These are phyloP conservation scores for Sarcoramphus papa DNA, from an alignment of 2,797 vertebrate genomes.

Conservation along the genomic window DNA sequence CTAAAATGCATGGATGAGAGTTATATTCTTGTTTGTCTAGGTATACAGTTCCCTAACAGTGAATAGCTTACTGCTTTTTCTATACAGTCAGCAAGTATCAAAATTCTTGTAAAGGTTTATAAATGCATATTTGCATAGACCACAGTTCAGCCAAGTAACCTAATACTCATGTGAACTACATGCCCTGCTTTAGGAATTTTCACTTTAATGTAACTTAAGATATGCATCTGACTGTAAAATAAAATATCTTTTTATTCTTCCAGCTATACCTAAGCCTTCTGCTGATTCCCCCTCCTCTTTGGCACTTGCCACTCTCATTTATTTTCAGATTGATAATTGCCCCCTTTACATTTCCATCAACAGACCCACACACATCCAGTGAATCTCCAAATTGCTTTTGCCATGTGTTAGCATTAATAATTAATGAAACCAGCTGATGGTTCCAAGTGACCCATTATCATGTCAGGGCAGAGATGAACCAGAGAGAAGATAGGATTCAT, in stretches of 20 bases:
- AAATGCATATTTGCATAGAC: background rate
- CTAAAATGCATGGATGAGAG: background rate
- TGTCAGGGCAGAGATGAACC: slow-evolving; percentile 16
- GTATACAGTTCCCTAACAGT: background rate
- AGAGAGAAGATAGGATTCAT: background rate
- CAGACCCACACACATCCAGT: background rate
- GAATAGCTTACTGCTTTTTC: background rate
- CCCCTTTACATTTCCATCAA: background rate
- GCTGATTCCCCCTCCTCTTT: background rate
- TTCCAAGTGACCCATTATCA: slow-evolving; percentile 41
- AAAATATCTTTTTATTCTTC: background rate
- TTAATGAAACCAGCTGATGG: slow-evolving; percentile 40
- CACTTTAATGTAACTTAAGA: background rate
- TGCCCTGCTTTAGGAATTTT: background rate
- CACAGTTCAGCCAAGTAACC: background rate
- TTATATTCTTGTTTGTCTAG: background rate
- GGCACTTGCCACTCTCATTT: background rate
- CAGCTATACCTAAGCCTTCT: background rate
- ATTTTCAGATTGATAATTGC: slow-evolving; percentile 9
- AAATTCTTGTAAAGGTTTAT: background rate
- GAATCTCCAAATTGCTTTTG: slow-evolving; percentile 9
- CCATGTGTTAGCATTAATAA: slow-evolving; percentile 60
- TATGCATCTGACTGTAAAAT: background rate
- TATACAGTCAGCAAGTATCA: background rate
- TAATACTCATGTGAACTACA: background rate